A percentile compares a stretch with the other conserved stretches of the same genome.
phyloP scores from a whole-genome alignment of 1,140 invertebrate species.

The Drosophila baimaii region DNA sequence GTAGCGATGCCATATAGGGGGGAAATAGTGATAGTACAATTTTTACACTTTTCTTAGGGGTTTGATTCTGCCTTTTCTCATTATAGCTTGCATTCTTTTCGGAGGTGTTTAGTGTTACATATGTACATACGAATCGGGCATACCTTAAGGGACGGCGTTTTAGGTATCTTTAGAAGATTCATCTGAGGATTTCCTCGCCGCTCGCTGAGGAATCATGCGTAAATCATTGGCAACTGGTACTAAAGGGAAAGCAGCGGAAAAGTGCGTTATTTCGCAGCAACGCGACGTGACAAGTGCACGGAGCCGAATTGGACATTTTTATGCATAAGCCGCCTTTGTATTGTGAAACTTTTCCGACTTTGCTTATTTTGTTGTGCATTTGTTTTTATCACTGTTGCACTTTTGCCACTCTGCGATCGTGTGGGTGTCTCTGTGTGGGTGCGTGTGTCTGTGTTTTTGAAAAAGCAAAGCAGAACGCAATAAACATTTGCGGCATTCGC shows the following conservation, averaged over 20 bases:
- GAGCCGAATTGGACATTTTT: slow-evolving; percentile 31
- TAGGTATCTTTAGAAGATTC: slow-evolving; percentile 1
- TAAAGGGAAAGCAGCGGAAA: slow-evolving; percentile 31
- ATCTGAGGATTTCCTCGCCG: no score
- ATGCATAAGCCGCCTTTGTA: slow-evolving; percentile 35
- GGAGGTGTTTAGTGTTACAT: neutral
- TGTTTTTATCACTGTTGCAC: slow-evolving; percentile 47
- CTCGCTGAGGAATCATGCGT: no score
- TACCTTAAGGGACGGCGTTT: neutral
- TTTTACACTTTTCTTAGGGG: neutral
- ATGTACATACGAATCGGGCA: slow-evolving; percentile 1
- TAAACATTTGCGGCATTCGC: neutral
- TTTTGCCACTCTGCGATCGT: slow-evolving; percentile 31
- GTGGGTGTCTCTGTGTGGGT: slow-evolving; percentile 1
- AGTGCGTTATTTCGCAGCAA: slow-evolving; percentile 7
- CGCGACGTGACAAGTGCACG: slow-evolving; percentile 41
- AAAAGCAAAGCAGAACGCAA: slow-evolving; percentile 27
- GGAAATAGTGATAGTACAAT: neutral
- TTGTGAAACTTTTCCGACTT: slow-evolving; percentile 42
- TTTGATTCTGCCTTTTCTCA: neutral
- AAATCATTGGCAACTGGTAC: no score
- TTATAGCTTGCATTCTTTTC: neutral
- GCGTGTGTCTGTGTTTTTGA: slow-evolving; percentile 5
- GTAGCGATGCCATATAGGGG: slow-evolving; percentile 1
- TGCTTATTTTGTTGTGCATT: slow-evolving; percentile 29